A percentile compares a stretch with the other conserved stretches of the same genome.
Evolutionary conservation across 2,888 invertebrate species (phyloP).

Genomic region (Steinernema hermaphroditum): DNA sequence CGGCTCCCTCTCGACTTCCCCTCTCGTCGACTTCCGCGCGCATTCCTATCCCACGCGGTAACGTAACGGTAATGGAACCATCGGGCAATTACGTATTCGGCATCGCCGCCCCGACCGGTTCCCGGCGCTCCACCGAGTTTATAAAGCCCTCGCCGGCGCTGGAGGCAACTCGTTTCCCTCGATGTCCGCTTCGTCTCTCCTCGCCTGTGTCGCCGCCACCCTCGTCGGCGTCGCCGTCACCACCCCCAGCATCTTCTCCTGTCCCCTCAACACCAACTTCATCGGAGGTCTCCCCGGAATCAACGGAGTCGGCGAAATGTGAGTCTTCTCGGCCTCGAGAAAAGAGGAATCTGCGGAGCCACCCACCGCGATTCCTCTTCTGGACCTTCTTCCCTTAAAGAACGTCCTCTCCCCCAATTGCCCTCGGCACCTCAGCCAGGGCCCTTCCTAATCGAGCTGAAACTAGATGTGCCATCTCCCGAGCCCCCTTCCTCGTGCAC

Average conservation of each 20-base stretch:
- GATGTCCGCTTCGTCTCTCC: slow-evolving; percentile 24
- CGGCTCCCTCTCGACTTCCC: no score
- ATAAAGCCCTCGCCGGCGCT: neutral
- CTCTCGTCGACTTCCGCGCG: slow-evolving; percentile 21
- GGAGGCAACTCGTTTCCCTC: slow-evolving; percentile 9
- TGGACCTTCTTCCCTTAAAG: no score
- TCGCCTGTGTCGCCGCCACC: neutral
- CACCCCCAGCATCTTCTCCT: slow-evolving; percentile 27
- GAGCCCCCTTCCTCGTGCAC: no score
- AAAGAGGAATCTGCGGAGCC: no score
- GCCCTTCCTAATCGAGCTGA: no score
- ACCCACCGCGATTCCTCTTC: no score
- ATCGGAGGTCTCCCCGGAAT: slow-evolving; percentile 13
- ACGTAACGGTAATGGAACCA: slow-evolving; percentile 30
- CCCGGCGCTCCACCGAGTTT: neutral
- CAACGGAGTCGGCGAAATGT: slow-evolving; percentile 30
- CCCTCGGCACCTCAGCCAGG: no score
- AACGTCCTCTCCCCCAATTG: no score
- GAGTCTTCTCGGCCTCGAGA: no score
- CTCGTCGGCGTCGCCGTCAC: slow-evolving; percentile 8
- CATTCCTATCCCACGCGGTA: neutral
- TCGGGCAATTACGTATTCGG: slow-evolving; percentile 26
- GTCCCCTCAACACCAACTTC: slow-evolving; percentile 24
- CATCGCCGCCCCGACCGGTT: slow-evolving; percentile 1
- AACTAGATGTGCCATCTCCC: no score